These are phyloP conservation scores for Syngnathus typhle DNA, from an alignment of 2,113 vertebrate species.

Conservation along the genomic window DNA sequence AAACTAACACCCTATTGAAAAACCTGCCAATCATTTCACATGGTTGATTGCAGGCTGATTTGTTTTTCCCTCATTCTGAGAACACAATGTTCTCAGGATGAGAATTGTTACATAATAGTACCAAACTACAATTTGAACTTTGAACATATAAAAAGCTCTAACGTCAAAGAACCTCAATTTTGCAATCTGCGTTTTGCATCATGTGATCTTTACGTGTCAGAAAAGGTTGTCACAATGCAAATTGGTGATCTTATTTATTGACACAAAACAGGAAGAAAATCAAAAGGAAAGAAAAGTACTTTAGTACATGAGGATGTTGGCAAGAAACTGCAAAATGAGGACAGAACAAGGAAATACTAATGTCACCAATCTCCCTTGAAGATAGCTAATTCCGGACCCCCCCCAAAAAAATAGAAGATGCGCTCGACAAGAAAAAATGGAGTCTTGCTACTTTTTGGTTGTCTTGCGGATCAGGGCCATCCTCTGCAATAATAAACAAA, in stretches of 20 bases:
- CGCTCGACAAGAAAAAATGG: slow-evolving; percentile 4
- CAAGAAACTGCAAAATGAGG: slow-evolving; percentile 39
- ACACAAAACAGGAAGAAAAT: slow-evolving; percentile 26
- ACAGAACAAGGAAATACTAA: slow-evolving; percentile 27
- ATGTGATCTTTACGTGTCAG: too few species aligned
- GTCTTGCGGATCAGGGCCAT: slow-evolving; percentile 99
- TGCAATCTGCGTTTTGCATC: too few species aligned
- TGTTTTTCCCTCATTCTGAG: too few species aligned
- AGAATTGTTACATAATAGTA: too few species aligned
- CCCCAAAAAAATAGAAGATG: slow-evolving; percentile 8
- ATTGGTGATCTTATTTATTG: slow-evolving; percentile 52
- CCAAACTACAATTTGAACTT: too few species aligned
- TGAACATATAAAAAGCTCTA: too few species aligned
- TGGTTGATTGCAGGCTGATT: not conserved
- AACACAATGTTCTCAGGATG: too few species aligned
- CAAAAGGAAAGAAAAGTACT: slow-evolving; percentile 32
- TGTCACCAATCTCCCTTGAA: slow-evolving; percentile 12
- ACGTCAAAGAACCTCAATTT: too few species aligned
- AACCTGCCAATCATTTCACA: not conserved
- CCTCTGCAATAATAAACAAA: slow-evolving; percentile 74
- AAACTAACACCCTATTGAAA: too few species aligned
- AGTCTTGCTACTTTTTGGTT: slow-evolving; percentile 86
- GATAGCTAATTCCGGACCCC: slow-evolving; percentile 1
- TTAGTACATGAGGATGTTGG: slow-evolving; percentile 30
- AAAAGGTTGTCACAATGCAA: slow-evolving; percentile 22